Evolutionary conservation across 2,797 vertebrate genomes (phyloP).

Genomic region (Schizopygopsis malacanthus): DNA sequence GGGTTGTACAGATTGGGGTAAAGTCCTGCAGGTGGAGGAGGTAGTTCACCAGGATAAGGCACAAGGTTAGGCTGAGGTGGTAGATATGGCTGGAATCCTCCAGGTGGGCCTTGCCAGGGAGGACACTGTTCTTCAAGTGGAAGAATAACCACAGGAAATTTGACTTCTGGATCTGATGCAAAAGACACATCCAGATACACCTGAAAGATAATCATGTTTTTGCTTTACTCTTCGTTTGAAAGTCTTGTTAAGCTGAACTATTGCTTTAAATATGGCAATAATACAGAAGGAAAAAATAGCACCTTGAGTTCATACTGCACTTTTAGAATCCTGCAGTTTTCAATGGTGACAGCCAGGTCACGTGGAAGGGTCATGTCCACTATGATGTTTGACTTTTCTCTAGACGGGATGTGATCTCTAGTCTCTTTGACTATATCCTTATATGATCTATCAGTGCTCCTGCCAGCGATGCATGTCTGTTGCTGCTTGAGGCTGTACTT

Average conservation of each 20-base stretch:
- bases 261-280: neutral
- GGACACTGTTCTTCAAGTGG: neutral
- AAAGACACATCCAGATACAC: slow-evolving; percentile 59
- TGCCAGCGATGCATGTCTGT: slow-evolving; percentile 81
- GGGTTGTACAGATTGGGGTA: slow-evolving; percentile 38
- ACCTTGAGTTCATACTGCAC: slow-evolving; percentile 90
- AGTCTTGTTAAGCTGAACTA: neutral
- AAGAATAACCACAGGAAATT: slow-evolving; percentile 52
- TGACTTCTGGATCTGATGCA: slow-evolving; percentile 48
- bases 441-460: slow-evolving; percentile 76
- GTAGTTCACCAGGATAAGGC: slow-evolving; percentile 23
- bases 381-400: slow-evolving; percentile 79
- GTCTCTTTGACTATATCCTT: slow-evolving; percentile 78
- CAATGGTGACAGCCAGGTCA: slow-evolving; percentile 75
- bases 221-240: neutral
- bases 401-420: slow-evolving; percentile 77
- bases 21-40: slow-evolving; percentile 45
- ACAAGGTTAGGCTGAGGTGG: slow-evolving; percentile 22
- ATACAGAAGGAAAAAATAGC: slow-evolving; percentile 6
- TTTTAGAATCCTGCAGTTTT: slow-evolving; percentile 88
- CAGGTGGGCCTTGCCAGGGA: slow-evolving; percentile 22
- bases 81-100: neutral
- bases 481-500: slow-evolving; percentile 85
- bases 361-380: slow-evolving; percentile 83
- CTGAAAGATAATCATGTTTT: slow-evolving; percentile 39